These are phyloP conservation scores for Clivina fossor DNA, from an alignment of 2,888 invertebrate species.

Conservation along the genomic window DNA sequence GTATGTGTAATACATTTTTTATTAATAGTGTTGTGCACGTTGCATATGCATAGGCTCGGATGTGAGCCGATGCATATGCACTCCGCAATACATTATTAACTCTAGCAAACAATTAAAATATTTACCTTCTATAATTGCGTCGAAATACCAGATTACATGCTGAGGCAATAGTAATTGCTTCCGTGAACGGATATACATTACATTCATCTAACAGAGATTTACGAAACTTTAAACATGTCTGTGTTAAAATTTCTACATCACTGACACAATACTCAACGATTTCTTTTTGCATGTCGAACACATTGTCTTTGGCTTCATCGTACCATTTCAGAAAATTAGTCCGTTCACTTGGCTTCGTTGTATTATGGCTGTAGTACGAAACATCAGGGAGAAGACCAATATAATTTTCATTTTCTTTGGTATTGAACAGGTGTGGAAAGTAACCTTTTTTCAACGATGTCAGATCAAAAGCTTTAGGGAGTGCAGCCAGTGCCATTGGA, in stretches of 20 bases:
- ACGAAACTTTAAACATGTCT: constrained; percentile 40
- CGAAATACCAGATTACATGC: constrained; percentile 38
- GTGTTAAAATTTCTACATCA: constrained; percentile 39
- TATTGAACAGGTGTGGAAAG: constrained; percentile 44
- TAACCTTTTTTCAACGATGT: constrained; percentile 38
- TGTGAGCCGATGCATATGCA: no score
- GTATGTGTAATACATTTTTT: no score
- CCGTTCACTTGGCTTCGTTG: constrained; percentile 34
- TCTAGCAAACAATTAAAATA: no score
- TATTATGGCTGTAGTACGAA: constrained; percentile 38
- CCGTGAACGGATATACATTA: constrained; percentile 41
- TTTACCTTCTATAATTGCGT: no score
- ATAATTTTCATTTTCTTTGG: constrained; percentile 39
- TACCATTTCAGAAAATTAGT: constrained; percentile 39
- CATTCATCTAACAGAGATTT: constrained; percentile 36
- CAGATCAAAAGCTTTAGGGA: constrained; percentile 44
- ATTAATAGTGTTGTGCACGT: no score
- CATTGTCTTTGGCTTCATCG: constrained; percentile 21
- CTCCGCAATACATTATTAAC: no score
- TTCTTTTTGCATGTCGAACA: constrained; percentile 42
- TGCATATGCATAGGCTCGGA: no score
- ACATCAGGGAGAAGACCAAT: constrained; percentile 37
- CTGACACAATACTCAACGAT: constrained; percentile 35
- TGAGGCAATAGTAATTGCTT: constrained; percentile 37
- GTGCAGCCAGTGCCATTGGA: constrained; percentile 40